These are phyloP conservation scores for Peromyscus melanophrys DNA, from an alignment of 2,797 vertebrate genomes.

Conservation along the genomic window DNA sequence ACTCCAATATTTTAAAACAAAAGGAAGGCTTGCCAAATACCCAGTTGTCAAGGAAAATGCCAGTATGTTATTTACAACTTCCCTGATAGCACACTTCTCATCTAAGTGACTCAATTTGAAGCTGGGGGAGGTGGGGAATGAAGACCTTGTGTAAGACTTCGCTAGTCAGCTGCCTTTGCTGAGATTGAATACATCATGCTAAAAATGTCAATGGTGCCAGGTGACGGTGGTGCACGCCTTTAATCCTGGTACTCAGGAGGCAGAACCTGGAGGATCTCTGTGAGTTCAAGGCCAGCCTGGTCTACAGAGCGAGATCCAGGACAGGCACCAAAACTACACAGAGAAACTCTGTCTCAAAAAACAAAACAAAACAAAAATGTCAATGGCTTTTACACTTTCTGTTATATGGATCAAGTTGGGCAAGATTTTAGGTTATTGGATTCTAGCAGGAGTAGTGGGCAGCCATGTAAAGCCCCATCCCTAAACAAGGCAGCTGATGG, in stretches of 20 bases:
- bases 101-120: background rate
- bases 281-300: too few species aligned
- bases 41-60: background rate
- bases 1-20: conserved; percentile 54
- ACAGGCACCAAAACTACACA: too few species aligned
- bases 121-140: background rate
- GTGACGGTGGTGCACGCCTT: too few species aligned
- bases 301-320: too few species aligned
- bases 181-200: background rate
- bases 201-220: background rate
- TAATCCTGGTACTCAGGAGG: too few species aligned
- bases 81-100: background rate
- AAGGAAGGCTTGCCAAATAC: conserved; percentile 48
- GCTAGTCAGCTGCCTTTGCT: background rate
- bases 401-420: background rate
- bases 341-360: too few species aligned
- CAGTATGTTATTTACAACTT: background rate
- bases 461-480: background rate
- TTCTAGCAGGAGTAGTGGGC: background rate
- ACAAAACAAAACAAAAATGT: too few species aligned
- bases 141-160: background rate
- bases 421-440: background rate
- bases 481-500: background rate
- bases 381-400: background rate
- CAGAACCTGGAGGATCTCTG: too few species aligned